Conservation (phyloP, 2,113 vertebrate genomes). For the Strigops habroptila region DNA sequence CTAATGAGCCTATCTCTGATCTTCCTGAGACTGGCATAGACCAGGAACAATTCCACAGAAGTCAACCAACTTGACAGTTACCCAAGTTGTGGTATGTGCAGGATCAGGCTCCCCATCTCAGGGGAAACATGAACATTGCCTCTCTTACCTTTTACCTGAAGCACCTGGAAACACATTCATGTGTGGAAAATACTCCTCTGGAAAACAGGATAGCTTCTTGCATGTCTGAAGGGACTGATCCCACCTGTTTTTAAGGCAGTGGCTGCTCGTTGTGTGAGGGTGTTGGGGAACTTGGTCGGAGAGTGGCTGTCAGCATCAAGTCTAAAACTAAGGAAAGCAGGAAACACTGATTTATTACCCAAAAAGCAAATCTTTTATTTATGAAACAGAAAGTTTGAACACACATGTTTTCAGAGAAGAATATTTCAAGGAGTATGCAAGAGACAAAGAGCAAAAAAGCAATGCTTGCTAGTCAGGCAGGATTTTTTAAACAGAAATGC, state of each 20-base stretch:
- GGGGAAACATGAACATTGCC: not conserved
- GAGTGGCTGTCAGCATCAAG: constrained; percentile 38
- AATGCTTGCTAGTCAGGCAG: not conserved
- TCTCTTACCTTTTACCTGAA: not conserved
- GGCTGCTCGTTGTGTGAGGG: not conserved
- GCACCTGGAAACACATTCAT: not conserved
- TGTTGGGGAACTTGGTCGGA: constrained; percentile 7
- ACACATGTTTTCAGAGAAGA: not conserved
- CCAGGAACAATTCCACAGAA: not conserved
- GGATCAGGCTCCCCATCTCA: not conserved
- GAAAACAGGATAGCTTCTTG: not conserved
- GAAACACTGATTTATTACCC: constrained; percentile 46
- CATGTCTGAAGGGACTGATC: not conserved
- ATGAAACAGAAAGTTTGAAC: not conserved
- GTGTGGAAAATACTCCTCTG: not conserved
- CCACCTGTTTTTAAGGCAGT: not conserved
- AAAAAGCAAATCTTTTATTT: not conserved
- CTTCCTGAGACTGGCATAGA: not conserved
- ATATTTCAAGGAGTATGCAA: not conserved
- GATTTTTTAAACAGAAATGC: not conserved
- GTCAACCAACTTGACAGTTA: not conserved
- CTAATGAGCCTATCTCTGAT: not conserved
- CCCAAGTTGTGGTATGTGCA: not conserved
- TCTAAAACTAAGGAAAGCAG: constrained; percentile 33
- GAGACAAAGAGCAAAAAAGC: not conserved